These are phyloP conservation scores for Itoplectis maculator DNA, from an alignment of 2,888 invertebrate species.

Conservation along the genomic window DNA sequence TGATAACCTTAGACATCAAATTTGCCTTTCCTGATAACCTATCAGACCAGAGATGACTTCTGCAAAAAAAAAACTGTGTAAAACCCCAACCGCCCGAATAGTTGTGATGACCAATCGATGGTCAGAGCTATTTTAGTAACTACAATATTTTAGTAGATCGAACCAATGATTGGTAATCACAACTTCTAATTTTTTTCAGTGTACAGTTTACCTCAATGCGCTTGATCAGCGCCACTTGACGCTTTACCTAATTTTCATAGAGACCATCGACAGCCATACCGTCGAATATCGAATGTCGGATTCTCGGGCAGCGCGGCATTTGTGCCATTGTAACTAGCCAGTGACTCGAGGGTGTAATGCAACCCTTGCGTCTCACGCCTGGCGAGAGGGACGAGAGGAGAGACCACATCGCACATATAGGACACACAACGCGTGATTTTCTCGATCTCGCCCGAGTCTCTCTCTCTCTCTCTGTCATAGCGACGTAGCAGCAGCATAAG, in stretches of 20 bases:
- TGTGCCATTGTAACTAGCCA: background rate
- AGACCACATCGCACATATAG: background rate
- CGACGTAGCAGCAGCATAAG: background rate
- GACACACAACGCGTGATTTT: constrained; percentile 54
- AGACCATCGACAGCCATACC: background rate
- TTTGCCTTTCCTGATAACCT: too few species aligned
- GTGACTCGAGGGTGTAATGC: constrained; percentile 42
- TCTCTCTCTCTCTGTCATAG: constrained; percentile 7
- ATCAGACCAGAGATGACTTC: too few species aligned
- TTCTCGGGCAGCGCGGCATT: background rate
- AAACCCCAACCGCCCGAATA: too few species aligned
- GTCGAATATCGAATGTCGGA: constrained; percentile 23
- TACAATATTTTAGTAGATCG: too few species aligned
- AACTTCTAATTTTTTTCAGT: too few species aligned
- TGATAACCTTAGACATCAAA: too few species aligned
- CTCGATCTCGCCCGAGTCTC: constrained; percentile 37
- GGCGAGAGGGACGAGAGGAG: constrained; percentile 14
- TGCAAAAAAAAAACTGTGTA: background rate
- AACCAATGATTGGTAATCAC: too few species aligned
- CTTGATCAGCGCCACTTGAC: background rate
- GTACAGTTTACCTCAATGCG: too few species aligned
- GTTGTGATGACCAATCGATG: too few species aligned
- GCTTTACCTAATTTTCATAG: constrained; percentile 15
- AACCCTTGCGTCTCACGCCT: constrained; percentile 42
- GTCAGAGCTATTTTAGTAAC: too few species aligned